Conservation (phyloP, 2,797 vertebrate genomes). For the Spatula versicolor region DNA sequence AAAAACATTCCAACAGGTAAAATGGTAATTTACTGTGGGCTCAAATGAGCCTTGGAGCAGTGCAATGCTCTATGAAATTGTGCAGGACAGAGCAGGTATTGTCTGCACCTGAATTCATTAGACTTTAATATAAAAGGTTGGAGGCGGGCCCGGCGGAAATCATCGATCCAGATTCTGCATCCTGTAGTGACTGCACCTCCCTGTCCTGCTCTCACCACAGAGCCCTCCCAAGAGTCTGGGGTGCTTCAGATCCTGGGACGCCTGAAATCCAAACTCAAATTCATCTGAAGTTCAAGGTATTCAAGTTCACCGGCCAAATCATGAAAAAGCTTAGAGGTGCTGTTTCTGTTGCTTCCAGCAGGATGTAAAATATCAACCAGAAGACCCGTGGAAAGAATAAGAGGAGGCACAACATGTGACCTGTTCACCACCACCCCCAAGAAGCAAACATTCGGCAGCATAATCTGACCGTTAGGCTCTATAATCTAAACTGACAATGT, state of each 20-base stretch:
- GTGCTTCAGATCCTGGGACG: neutral
- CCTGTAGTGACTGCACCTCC: neutral
- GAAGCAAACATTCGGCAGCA: neutral
- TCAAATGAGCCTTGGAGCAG: slow-evolving; percentile 26
- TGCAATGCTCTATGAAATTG: neutral
- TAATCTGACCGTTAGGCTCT: neutral
- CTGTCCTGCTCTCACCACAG: neutral
- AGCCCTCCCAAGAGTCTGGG: neutral
- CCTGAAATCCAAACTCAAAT: neutral
- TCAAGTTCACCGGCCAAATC: neutral
- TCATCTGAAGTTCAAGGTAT: neutral
- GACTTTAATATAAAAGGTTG: neutral
- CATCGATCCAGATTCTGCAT: neutral
- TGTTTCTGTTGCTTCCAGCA: neutral
- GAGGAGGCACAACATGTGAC: neutral
- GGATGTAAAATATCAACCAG: neutral
- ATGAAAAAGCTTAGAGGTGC: neutral
- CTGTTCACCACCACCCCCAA: neutral
- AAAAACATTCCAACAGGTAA: slow-evolving; percentile 35
- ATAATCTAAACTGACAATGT: neutral
- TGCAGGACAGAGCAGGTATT: neutral
- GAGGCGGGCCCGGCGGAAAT: neutral
- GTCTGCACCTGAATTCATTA: slow-evolving; percentile 24
- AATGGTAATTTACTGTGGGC: slow-evolving; percentile 33
- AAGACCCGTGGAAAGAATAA: neutral